phyloP scores from a whole-genome alignment of 1,140 invertebrate species.

The Drosophila melanogaster region DNA sequence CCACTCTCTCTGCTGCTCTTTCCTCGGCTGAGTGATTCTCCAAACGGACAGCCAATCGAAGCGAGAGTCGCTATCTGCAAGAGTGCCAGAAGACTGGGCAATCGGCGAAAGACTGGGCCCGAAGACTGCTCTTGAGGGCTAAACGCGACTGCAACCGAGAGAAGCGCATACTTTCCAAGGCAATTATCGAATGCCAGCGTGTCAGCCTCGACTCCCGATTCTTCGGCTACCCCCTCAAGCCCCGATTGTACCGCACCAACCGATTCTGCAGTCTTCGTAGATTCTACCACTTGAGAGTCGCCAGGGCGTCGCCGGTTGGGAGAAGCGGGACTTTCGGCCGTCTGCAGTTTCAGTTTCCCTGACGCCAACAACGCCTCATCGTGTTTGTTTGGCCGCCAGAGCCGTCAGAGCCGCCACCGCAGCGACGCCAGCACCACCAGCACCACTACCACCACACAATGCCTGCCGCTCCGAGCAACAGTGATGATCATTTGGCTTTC shows the following conservation, averaged over 20 bases:
- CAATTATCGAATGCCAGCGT: slow-evolving; percentile 82
- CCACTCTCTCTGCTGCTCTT: not conserved
- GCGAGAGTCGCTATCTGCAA: slow-evolving; percentile 18
- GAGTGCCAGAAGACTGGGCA: slow-evolving; percentile 1
- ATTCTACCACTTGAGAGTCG: slow-evolving; percentile 24
- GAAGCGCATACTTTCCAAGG: slow-evolving; percentile 79
- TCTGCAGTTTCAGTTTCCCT: slow-evolving; percentile 54
- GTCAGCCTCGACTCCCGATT: slow-evolving; percentile 36
- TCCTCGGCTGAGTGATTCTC: slow-evolving; percentile 3
- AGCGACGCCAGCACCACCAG: slow-evolving; percentile 45
- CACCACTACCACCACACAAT: slow-evolving; percentile 50
- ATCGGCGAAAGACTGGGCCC: slow-evolving; percentile 6
- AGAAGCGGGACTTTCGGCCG: slow-evolving; percentile 50
- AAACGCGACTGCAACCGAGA: slow-evolving; percentile 33
- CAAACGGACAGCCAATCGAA: slow-evolving; percentile 63
- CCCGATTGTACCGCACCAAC: not conserved
- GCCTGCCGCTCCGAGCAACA: not conserved
- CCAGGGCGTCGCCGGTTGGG: slow-evolving; percentile 45
- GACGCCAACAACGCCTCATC: slow-evolving; percentile 83
- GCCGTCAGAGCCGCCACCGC: slow-evolving; percentile 79
- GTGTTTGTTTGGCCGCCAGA: slow-evolving; percentile 78
- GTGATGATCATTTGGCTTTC: slow-evolving; percentile 14
- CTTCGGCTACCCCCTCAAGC: not conserved
- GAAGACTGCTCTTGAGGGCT: not conserved
- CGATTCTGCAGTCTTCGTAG: not conserved